A percentile compares a stretch with the other conserved stretches of the same genome.
These are phyloP conservation scores for Nibea coibor DNA, from an alignment of 2,113 vertebrate genomes.

Conservation along the genomic window DNA sequence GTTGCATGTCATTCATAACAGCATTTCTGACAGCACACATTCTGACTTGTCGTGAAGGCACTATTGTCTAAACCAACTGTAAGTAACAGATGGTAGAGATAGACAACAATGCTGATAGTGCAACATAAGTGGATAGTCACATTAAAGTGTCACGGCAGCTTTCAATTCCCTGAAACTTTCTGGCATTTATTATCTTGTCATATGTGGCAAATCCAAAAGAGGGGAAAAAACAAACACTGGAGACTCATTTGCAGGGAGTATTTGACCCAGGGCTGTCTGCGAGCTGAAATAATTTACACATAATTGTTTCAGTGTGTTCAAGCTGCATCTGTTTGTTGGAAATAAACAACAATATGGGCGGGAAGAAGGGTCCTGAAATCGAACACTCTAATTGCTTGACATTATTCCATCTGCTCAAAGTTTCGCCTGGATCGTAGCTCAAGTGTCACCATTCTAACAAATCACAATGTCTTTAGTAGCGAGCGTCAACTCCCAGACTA, in stretches of 20 bases:
- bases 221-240: constrained; percentile 36
- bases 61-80: neutral
- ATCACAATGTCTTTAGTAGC: neutral
- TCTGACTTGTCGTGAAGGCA: neutral
- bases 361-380: constrained; percentile 18
- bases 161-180: constrained; percentile 3
- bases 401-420: constrained; percentile 41
- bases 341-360: constrained; percentile 39
- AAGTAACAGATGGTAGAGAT: constrained; percentile 20
- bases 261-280: constrained; percentile 24
- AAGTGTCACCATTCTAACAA: constrained; percentile 9
- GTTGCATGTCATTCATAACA: neutral
- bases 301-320: constrained; percentile 51
- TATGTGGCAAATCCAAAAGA: constrained; percentile 32
- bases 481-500: neutral
- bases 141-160: constrained; percentile 6
- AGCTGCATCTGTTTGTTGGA: constrained; percentile 42
- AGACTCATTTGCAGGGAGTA: constrained; percentile 26
- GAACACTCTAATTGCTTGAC: constrained; percentile 33
- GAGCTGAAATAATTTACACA: constrained; percentile 25
- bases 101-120: neutral
- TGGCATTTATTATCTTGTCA: constrained; percentile 48
- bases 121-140: neutral
- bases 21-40: neutral
- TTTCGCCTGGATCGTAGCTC: constrained; percentile 6